Conservation (phyloP, 2,797 vertebrate species). For the Hydrophis major region DNA sequence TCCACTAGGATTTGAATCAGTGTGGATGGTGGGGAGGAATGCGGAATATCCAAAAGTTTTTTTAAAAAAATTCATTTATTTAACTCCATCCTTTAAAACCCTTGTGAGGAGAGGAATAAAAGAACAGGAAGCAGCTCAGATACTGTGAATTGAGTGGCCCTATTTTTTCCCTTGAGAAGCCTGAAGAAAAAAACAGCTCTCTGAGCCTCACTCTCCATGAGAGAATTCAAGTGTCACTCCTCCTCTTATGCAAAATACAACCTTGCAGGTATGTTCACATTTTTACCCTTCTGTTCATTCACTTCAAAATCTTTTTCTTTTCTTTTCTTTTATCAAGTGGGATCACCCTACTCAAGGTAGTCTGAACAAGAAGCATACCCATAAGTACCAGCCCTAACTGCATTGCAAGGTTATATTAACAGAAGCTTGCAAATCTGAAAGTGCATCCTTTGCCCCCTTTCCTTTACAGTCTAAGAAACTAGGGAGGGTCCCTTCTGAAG, state of each 20-base stretch:
- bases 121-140: neutral
- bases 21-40: neutral
- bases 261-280: neutral
- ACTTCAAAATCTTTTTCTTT: neutral
- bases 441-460: neutral
- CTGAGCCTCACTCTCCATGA: neutral
- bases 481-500: neutral
- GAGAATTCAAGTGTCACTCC: neutral
- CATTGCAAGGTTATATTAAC: neutral
- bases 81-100: neutral
- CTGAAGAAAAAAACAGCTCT: neutral
- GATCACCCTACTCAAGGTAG: neutral
- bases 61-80: neutral
- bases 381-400: neutral
- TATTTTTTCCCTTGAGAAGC: neutral
- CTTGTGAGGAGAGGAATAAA: neutral
- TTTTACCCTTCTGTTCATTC: neutral
- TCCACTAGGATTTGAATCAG: neutral
- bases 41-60: neutral
- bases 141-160: neutral
- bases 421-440: neutral
- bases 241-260: neutral
- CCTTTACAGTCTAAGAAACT: neutral
- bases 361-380: neutral
- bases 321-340: neutral